Evolutionary conservation across 2,797 vertebrate genomes (phyloP).

Genomic region (Phalanger gymnotis): DNA sequence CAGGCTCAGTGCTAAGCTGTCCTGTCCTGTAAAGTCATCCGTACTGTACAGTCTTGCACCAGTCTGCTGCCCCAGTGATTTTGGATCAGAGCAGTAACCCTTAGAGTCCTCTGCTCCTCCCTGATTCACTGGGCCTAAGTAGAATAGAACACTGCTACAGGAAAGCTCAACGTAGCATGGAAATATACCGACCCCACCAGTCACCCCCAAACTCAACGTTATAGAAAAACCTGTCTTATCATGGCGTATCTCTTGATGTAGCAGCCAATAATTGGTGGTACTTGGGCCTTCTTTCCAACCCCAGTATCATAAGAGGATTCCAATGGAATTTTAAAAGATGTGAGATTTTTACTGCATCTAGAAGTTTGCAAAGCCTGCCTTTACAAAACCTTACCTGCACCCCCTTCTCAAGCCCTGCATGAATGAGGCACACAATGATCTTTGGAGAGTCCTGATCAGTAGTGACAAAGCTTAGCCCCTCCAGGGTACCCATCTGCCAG

Average conservation of each 20-base stretch:
- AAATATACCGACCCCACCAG: not conserved
- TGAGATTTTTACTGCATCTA: constrained; percentile 2
- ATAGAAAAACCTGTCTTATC: not conserved
- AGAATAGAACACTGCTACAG: not conserved
- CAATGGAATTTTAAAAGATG: not conserved
- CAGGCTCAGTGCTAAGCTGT: constrained; percentile 86
- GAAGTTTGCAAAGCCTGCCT: not conserved
- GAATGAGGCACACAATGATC: accelerated
- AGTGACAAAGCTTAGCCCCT: constrained; percentile 76
- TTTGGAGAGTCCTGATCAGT: constrained; percentile 56
- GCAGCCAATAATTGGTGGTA: not conserved
- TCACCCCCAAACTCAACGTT: not conserved
- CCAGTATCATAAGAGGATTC: not conserved
- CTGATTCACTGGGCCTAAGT: accelerated
- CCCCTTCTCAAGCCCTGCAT: not conserved
- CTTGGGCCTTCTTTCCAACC: not conserved
- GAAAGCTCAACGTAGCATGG: not conserved
- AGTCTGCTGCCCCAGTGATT: constrained; percentile 84
- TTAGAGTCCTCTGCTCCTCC: constrained; percentile 22
- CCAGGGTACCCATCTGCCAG: constrained; percentile 79
- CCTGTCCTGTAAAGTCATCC: constrained; percentile 89
- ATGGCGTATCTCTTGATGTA: not conserved
- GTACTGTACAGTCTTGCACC: constrained; percentile 82
- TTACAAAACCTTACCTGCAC: not conserved
- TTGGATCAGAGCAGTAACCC: constrained; percentile 73